Base-by-base conservation (phyloP, 2,113 vertebrate species). In the Psilopsiagon aurifrons region DNA sequence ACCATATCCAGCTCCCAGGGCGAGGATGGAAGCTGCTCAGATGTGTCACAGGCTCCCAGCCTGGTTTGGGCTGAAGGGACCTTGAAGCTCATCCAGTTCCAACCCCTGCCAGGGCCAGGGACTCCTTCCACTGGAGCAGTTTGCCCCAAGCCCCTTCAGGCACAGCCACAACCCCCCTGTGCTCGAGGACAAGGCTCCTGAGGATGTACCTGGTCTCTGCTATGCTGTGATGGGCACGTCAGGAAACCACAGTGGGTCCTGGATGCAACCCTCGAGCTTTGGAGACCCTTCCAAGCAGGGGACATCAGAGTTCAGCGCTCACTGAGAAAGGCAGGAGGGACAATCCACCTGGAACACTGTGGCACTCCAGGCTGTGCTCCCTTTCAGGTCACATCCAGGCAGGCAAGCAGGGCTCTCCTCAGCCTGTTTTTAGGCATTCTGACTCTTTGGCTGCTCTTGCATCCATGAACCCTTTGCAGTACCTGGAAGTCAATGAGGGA, bases 391-490 rank as follows among this genome's bases (percentile, higher is more conserved):
- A 46, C 43, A 10, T 14, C 44, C 17, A 59, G 55, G 63, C 22
- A 27, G 79, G 22, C 5, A 0, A 77, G 63, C 71, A 57, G 3
- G 0, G 73, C 73, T 67, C 64, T 70, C 46, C 88, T 49, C 46
- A 9, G 69, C 6, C 81, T 94, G 57, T 81, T 95, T 97, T 95
- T 85, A 88, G 92, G 80, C 67, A 28, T 43, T 47, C 37, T 3
- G 47, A 27, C 43, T 66, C 16, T 51, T 79, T 43, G 71, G 59
- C 75, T 83, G 52, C 43, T 16, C 35, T 13, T 33, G 28, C 43
- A 41, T 0, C 2, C 7, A 41, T 35, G 55, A 83, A 51, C 33
- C 73, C 71, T 64, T 3, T 4, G 60, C 74, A 37, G 41, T 1
- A 25, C 2, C 63, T 33, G 24, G 31, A 19, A 31, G 17, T 33